Evolutionary conservation across 23 tunicate genomes (phyloP), one percentile per base, ranked within the genome.

Genomic region (Ascidia mentula): DNA sequence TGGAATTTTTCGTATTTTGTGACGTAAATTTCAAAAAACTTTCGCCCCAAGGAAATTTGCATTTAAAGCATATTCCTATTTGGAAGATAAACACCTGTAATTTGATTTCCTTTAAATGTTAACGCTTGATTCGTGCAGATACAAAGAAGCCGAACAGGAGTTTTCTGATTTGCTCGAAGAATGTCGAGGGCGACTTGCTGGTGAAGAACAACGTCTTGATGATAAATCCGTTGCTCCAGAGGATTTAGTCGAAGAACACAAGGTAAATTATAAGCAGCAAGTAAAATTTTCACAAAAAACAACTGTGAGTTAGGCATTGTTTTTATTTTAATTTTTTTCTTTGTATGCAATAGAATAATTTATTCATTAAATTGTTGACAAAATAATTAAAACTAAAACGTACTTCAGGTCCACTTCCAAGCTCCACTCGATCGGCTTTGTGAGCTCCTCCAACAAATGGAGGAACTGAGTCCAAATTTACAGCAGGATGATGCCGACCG

Each of bases 141-240:
- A 60, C 45, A 33, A 79, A 34, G 92, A 87, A 82, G 86, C 92
- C 4, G 92, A 69, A 45, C 82, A 82, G 34, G 83, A 87, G 45
- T 81, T 61, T 38, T 59, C 40, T 28, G 73, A 31, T 30, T 59
- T 87, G 81, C 40, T 82, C 0, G 45, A 79, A 17, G 45, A 60
- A 1, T 87, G 86, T 40, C 61, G 69, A 40, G 35, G 32, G 53
- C 81, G 36, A n/a, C 59, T 87, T n/a, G 69, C 65, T 32, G 82
- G 45, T 32, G 92, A 87, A 60, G 92, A 87, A 74, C 37, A 35
- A 20, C 75, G 40, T 38, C 72, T 86, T 33, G 39, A 73, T 8
- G 40, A 32, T 40, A 80, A 77, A 77, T 36, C 80, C 0, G 36
- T 38, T 18, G 17, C 72, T 4, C 84, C 84, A 13, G 76, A 86